These are phyloP conservation scores for Bradypus variegatus DNA, from an alignment of 2,797 vertebrate genomes.

Conservation along the genomic window DNA sequence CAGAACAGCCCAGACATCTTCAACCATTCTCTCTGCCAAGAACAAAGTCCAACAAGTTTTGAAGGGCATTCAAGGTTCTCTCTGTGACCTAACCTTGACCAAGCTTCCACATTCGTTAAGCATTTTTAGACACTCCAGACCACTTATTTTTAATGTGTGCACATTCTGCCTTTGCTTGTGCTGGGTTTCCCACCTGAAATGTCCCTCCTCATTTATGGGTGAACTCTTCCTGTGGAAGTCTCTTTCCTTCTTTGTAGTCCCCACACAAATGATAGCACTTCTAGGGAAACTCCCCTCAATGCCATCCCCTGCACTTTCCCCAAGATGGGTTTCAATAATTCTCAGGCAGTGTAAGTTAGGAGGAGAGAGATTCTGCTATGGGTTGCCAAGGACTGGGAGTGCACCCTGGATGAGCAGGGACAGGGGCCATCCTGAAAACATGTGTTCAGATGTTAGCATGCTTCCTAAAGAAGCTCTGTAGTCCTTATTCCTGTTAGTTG, in stretches of 20 bases:
- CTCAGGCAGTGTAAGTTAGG: not conserved
- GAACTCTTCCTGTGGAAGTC: not conserved
- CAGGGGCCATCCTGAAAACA: not conserved
- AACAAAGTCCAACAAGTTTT: not conserved
- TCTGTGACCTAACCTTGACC: not conserved
- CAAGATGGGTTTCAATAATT: not conserved
- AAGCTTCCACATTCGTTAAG: not conserved
- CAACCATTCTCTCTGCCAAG: not conserved
- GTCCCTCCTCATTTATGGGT: not conserved
- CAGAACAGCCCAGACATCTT: too few relatives aligned
- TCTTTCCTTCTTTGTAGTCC: not conserved
- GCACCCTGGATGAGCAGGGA: not conserved
- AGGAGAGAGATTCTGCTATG: not conserved
- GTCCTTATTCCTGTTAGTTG: not conserved
- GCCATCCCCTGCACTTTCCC: not conserved
- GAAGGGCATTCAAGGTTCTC: not conserved
- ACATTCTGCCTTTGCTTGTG: not conserved
- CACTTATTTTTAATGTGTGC: not conserved
- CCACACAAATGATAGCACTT: not conserved
- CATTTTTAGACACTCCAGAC: not conserved
- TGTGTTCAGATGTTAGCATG: not conserved
- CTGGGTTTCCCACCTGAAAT: not conserved
- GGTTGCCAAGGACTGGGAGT: not conserved
- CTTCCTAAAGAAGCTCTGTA: not conserved
- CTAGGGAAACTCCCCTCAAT: not conserved